phyloP scores from a whole-genome alignment of 2,888 invertebrate genomes.

The Phorcus lineatus region DNA sequence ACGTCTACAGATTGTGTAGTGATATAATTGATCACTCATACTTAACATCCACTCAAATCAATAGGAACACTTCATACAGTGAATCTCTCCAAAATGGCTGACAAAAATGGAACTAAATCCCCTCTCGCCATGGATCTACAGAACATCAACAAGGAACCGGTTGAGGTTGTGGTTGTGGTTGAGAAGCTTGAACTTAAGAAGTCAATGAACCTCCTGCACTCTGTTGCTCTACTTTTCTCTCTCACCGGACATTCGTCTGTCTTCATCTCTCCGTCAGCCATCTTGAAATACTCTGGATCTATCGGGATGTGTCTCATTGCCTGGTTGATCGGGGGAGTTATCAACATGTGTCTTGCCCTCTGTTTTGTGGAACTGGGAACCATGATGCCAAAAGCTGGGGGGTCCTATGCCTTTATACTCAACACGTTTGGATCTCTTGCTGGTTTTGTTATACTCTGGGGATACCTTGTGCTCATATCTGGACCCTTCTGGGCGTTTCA shows the following conservation, averaged over 20 bases:
- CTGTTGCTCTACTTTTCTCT: slow-evolving; percentile 38
- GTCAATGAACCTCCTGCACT: slow-evolving; percentile 35
- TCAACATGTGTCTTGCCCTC: slow-evolving; percentile 78
- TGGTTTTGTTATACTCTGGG: slow-evolving; percentile 79
- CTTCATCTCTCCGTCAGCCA: slow-evolving; percentile 97
- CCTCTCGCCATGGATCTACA: not conserved
- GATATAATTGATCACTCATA: too few relatives aligned
- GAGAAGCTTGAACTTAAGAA: slow-evolving; percentile 26
- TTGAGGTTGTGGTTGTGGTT: not conserved
- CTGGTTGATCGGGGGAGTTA: slow-evolving; percentile 93
- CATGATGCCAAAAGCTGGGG: slow-evolving; percentile 85
- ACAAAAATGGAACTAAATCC: not conserved
- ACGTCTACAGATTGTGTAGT: too few relatives aligned
- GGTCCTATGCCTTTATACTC: slow-evolving; percentile 83
- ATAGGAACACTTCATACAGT: too few relatives aligned
- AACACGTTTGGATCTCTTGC: slow-evolving; percentile 76
- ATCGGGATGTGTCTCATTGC: slow-evolving; percentile 95
- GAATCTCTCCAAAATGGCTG: not conserved
- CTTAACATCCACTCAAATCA: too few relatives aligned
- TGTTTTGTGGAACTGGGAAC: slow-evolving; percentile 88
- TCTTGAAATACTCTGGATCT: slow-evolving; percentile 88
- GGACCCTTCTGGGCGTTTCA: slow-evolving; percentile 73
- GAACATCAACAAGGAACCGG: not conserved
- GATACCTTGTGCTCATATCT: slow-evolving; percentile 50
- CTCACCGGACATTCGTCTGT: slow-evolving; percentile 77